phyloP scores from a whole-genome alignment of 2,113 vertebrate genomes.

The Colistium nudipinnis region DNA sequence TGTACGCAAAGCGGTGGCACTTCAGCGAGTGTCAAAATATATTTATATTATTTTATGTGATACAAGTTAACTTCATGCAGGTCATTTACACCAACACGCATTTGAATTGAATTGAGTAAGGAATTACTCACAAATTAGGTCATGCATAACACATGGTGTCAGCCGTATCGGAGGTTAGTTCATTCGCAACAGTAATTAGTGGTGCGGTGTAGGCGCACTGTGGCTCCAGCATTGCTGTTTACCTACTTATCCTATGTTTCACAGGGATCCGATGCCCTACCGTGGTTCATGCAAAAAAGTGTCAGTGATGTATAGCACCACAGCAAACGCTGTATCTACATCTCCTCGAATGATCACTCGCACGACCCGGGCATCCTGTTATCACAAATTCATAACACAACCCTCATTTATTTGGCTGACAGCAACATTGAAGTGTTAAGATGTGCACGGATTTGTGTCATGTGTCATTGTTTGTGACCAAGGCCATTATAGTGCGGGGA shows the following conservation, averaged over 20 bases:
- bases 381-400: neutral
- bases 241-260: no score
- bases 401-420: constrained; percentile 34
- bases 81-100: neutral
- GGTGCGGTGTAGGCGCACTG: no score
- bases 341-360: constrained; percentile 19
- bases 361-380: constrained; percentile 10
- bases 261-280: no score
- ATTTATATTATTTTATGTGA: neutral
- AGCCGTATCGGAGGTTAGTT: neutral
- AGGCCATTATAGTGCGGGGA: neutral
- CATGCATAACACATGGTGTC: neutral
- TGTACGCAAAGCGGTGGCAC: neutral
- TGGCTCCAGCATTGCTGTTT: no score
- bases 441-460: constrained; percentile 46
- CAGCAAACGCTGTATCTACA: constrained; percentile 4
- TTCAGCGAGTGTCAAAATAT: neutral
- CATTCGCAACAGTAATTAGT: neutral
- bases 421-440: constrained; percentile 26
- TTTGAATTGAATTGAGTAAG: neutral
- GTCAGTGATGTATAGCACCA: neutral
- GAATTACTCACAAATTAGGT: neutral
- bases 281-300: no score
- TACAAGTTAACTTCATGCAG: neutral
- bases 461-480: constrained; percentile 22